Percentiles rank a stretch among this genome's conserved stretches.
phyloP scores from a whole-genome alignment of 2,113 vertebrate species.

The Ochotona princeps region DNA sequence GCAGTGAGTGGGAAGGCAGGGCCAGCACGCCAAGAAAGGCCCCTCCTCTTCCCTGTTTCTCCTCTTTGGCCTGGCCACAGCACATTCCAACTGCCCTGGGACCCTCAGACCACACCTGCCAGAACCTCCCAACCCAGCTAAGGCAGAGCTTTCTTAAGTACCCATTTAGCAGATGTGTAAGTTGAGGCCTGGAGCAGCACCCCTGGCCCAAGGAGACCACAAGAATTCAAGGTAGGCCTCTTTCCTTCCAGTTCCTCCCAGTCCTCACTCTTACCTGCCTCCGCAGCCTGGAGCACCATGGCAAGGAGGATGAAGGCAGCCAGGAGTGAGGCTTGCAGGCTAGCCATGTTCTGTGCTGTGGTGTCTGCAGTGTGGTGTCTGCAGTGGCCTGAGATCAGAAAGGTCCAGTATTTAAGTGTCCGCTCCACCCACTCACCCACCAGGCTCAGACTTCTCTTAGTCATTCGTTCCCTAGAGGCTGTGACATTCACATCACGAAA shows the following conservation, averaged over 20 bases:
- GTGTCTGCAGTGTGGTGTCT: conserved; percentile 4
- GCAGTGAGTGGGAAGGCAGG: not conserved
- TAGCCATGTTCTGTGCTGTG: conserved; percentile 56
- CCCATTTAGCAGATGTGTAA: not conserved
- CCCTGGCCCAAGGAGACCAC: not conserved
- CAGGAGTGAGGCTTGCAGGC: not conserved
- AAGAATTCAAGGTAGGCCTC: not conserved
- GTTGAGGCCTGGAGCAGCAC: not conserved
- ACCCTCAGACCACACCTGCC: not conserved
- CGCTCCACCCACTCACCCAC: conserved; percentile 57
- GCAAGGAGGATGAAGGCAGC: conserved; percentile 54
- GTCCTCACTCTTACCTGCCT: conserved; percentile 73
- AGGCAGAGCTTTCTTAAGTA: not conserved
- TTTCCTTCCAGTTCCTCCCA: not conserved
- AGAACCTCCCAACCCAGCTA: not conserved
- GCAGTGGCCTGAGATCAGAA: not conserved
- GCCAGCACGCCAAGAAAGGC: not conserved
- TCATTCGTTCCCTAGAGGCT: conserved; percentile 52
- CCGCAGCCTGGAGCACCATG: not conserved
- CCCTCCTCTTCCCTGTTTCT: not conserved
- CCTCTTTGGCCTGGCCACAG: not conserved
- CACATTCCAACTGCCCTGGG: too few relatives aligned
- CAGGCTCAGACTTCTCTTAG: conserved; percentile 55
- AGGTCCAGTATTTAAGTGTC: conserved; percentile 58
- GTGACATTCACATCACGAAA: conserved; percentile 69